Evolutionary conservation across 2,797 vertebrate species (phyloP).

Genomic region (Myiothlypis coronata): DNA sequence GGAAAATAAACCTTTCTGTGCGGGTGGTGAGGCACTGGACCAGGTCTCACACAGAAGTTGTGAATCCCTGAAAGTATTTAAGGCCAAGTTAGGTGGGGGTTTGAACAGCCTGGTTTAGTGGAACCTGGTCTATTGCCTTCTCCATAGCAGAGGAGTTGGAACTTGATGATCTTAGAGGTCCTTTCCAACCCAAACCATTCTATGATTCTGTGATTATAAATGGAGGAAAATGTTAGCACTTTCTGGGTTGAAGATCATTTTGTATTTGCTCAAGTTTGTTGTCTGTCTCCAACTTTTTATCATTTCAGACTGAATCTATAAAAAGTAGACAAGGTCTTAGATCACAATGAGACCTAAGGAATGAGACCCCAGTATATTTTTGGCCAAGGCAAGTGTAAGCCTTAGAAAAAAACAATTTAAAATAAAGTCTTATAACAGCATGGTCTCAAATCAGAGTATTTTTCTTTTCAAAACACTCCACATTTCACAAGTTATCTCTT

Average conservation of each 20-base stretch:
- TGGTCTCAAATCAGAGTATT: background rate
- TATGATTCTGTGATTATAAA: background rate
- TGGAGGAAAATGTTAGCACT: rapidly evolving
- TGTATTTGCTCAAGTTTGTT: background rate
- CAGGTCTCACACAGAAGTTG: background rate
- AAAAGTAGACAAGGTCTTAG: background rate
- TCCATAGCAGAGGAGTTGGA: background rate
- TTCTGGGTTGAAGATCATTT: background rate
- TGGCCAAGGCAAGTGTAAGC: background rate
- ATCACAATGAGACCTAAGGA: rapidly evolving
- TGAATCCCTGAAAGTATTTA: background rate
- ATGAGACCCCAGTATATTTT: background rate
- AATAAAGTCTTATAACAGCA: background rate
- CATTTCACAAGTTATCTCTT: background rate
- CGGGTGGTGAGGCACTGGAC: rapidly evolving
- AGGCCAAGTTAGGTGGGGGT: background rate
- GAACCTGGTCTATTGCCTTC: background rate
- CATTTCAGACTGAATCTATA: background rate
- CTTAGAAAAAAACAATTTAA: background rate
- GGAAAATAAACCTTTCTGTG: background rate
- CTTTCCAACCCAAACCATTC: too few relatives aligned
- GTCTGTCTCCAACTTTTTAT: background rate
- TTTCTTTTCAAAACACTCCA: background rate
- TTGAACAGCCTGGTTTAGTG: background rate
- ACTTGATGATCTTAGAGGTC: background rate